Percentiles rank a stretch among this genome's conserved stretches.
These are phyloP conservation scores for Eulemur coronatus DNA, from an alignment of 2,797 vertebrate genomes.

Conservation along the genomic window DNA sequence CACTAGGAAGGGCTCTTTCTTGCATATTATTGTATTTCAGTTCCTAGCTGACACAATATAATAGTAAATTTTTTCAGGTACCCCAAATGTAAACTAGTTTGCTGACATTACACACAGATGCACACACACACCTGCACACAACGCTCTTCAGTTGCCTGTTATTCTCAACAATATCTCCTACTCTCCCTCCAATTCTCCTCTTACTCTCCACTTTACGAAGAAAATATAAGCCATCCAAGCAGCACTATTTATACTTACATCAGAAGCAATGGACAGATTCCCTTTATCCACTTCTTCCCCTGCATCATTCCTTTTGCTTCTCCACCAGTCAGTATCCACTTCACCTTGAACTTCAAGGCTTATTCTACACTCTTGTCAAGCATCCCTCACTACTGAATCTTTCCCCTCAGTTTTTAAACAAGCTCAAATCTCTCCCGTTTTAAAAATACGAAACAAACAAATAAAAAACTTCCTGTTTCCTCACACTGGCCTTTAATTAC, in stretches of 20 bases:
- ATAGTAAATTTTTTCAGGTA: background rate
- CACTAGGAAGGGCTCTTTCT: background rate
- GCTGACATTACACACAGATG: background rate
- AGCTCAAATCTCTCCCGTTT: background rate
- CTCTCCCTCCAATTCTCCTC: background rate
- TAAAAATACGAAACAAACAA: background rate
- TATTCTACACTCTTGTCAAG: background rate
- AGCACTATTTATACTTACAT: background rate
- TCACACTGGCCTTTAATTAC: background rate
- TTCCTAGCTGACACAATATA: background rate
- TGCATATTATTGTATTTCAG: background rate
- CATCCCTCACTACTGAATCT: background rate
- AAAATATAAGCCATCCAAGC: background rate
- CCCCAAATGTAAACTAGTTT: background rate
- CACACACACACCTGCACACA: too few species aligned
- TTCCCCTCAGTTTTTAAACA: background rate
- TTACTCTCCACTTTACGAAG: background rate
- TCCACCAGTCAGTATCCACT: background rate
- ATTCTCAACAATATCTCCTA: background rate
- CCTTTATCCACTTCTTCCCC: background rate
- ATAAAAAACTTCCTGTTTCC: background rate
- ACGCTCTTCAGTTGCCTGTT: background rate
- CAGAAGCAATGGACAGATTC: background rate
- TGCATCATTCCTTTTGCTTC: background rate
- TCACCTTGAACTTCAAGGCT: background rate